A percentile compares a stretch with the other conserved stretches of the same genome.
phyloP scores from a whole-genome alignment of 1,140 invertebrate genomes.

The Neodiprion pinetum region DNA sequence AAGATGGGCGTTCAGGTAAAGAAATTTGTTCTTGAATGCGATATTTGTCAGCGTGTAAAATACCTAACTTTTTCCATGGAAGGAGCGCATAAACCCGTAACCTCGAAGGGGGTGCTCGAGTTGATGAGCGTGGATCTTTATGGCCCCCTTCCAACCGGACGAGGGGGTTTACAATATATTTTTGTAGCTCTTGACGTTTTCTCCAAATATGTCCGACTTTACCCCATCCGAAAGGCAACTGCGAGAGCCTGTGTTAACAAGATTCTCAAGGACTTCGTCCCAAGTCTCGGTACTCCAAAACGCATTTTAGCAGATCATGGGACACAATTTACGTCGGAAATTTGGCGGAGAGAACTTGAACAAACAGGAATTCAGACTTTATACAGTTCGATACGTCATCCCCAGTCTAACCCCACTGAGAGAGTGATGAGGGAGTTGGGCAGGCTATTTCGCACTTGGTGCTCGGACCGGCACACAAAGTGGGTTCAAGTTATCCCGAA shows the following conservation, averaged over 20 bases:
- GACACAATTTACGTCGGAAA: background rate
- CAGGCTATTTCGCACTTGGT: background rate
- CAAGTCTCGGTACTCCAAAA: background rate
- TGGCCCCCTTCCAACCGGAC: constrained; percentile 38
- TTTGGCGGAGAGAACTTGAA: background rate
- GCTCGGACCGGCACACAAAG: background rate
- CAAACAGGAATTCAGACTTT: background rate
- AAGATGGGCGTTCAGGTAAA: constrained; percentile 17
- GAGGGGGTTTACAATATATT: constrained; percentile 38
- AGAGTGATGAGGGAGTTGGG: background rate
- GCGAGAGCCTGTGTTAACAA: constrained; percentile 17
- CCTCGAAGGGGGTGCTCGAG: constrained; percentile 12
- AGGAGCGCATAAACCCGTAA: constrained; percentile 15
- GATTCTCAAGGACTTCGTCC: constrained; percentile 27
- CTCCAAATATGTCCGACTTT: constrained; percentile 44
- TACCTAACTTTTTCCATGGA: constrained; percentile 23
- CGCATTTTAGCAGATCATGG: constrained; percentile 26
- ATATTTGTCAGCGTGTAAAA: constrained; percentile 19
- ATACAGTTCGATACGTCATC: background rate
- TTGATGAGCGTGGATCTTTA: constrained; percentile 43
- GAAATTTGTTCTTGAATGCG: constrained; percentile 24
- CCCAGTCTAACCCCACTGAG: background rate
- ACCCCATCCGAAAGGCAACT: constrained; percentile 29
- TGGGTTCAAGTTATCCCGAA: background rate
- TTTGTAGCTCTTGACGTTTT: constrained; percentile 46